These are phyloP conservation scores for Hypercompe scribonia DNA, from an alignment of 2,888 invertebrate species.

Conservation along the genomic window DNA sequence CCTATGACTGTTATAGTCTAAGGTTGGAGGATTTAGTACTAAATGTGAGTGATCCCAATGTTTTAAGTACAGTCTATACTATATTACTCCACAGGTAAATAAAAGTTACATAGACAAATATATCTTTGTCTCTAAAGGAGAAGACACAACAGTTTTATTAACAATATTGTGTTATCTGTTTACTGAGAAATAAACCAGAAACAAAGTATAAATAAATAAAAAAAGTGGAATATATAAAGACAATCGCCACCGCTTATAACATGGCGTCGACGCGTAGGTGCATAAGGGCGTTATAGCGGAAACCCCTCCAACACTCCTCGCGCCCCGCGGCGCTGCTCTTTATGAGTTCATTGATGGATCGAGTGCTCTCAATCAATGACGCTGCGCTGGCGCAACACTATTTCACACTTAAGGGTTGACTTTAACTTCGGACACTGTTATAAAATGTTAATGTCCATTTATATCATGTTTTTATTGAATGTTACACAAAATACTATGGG, in stretches of 20 bases:
- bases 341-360: constrained; percentile 61
- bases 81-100: no score
- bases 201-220: not conserved
- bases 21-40: not conserved
- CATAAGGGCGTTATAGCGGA: constrained; percentile 49
- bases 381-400: constrained; percentile 28
- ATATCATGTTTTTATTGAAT: not conserved
- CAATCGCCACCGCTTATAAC: constrained; percentile 22
- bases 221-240: not conserved
- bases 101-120: not conserved
- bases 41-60: no score
- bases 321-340: constrained; percentile 31
- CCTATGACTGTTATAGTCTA: not conserved
- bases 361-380: constrained; percentile 57
- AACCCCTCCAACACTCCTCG: constrained; percentile 27
- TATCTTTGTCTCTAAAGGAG: not conserved
- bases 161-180: not conserved
- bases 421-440: not conserved
- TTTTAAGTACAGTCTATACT: no score
- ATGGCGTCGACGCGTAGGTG: constrained; percentile 23
- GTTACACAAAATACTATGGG: no score
- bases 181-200: not conserved
- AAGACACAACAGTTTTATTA: no score
- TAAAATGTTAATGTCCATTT: not conserved
- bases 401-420: constrained; percentile 15